Evolutionary conservation across 2,888 invertebrate species (phyloP).

Genomic region (Neoscelio sp.): DNA sequence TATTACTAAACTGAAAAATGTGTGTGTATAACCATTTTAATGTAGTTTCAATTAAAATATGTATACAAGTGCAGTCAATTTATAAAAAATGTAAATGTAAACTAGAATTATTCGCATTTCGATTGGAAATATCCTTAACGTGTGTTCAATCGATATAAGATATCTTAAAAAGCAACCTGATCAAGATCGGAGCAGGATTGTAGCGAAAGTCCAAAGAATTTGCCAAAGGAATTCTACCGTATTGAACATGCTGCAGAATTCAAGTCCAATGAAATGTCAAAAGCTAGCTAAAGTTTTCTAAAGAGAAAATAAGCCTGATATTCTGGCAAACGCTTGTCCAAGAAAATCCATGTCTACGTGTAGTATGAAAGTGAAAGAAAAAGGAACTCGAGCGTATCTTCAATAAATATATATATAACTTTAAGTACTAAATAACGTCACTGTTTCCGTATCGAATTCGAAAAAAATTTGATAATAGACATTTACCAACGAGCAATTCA

Average conservation of each 20-base stretch:
- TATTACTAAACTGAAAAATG: no score
- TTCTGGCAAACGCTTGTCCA: constrained; percentile 26
- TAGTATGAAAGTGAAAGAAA: constrained; percentile 2
- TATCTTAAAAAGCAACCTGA: constrained; percentile 7
- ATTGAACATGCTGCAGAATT: constrained; percentile 25
- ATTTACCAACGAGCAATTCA: no score
- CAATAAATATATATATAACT: no score
- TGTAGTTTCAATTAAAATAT: constrained; percentile 5
- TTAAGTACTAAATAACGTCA: no score
- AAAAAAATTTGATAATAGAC: no score
- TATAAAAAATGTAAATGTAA: constrained; percentile 7
- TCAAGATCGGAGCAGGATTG: constrained; percentile 5
- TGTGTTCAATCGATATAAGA: constrained; percentile 18
- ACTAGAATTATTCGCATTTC: constrained; percentile 16
- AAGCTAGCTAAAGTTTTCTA: constrained; percentile 9
- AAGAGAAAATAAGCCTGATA: constrained; percentile 41
- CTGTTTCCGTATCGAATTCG: no score
- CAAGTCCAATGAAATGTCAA: constrained; percentile 29
- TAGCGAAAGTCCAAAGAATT: constrained; percentile 28
- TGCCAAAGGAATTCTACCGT: constrained; percentile 29
- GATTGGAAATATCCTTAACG: constrained; percentile 35
- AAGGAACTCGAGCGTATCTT: no score
- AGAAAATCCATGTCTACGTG: constrained; percentile 20
- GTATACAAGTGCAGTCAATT: background rate
- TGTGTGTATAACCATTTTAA: no score